Conservation (phyloP, 2,888 invertebrate species). For the Oscheius onirici region DNA sequence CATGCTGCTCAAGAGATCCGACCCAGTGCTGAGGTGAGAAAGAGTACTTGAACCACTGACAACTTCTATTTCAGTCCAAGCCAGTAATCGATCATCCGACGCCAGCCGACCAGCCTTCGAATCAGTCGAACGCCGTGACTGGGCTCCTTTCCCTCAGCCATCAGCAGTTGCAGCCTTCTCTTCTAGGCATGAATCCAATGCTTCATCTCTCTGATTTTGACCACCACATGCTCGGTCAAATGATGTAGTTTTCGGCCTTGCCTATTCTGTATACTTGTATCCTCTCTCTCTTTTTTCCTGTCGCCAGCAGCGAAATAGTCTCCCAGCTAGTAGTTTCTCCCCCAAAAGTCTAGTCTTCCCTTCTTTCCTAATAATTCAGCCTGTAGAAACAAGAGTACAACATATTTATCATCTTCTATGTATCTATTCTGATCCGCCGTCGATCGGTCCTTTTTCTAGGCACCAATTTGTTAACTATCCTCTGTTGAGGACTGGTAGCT, state of each 20-base stretch:
- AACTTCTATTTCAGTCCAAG: neutral
- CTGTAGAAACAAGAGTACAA: conserved; percentile 11
- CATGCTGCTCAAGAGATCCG: conserved; percentile 16
- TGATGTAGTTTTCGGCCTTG: conserved; percentile 9
- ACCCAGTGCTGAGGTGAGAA: neutral
- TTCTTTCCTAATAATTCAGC: neutral
- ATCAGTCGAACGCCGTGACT: conserved; percentile 9
- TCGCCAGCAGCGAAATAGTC: no score
- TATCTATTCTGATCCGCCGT: conserved; percentile 5
- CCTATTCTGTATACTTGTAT: conserved; percentile 18
- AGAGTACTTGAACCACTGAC: neutral
- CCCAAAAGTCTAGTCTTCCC: conserved; percentile 3
- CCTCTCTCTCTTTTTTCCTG: neutral
- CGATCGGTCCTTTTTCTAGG: conserved; percentile 16
- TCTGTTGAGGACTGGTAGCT: neutral
- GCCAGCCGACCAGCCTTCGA: neutral
- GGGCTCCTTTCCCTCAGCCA: conserved; percentile 31
- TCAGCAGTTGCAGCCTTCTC: neutral
- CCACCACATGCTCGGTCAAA: conserved; percentile 3
- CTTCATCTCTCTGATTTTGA: conserved; percentile 10
- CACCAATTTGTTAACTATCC: neutral
- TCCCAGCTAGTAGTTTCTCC: neutral
- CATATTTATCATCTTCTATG: neutral
- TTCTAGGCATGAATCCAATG: conserved; percentile 5
- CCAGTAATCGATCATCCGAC: neutral